Base-by-base conservation (phyloP, 2,888 invertebrate species). In the Ganaspis brasiliensis region DNA sequence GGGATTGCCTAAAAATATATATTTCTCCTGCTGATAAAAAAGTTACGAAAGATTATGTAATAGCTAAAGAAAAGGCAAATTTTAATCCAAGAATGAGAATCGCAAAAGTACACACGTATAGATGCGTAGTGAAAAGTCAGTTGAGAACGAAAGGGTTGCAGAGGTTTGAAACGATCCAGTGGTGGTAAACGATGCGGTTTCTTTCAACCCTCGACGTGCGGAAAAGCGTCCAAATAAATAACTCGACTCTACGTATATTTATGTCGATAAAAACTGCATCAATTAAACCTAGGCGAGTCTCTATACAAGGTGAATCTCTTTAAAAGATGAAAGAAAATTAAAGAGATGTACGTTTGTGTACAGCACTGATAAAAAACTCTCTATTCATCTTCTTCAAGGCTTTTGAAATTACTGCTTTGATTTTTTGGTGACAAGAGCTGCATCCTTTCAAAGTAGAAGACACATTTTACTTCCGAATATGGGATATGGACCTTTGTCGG, bases 121-220 rank as follows among this genome's bases (percentile, higher is more conserved):
- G 14, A 45, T n/a, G 4, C 12, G 12, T 19, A 40, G 59, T 63
- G 45, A 61, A 72, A 56, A 57, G 75, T 61, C 74, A 72, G 61
- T 40, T 63, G 40, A 21, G 14, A 78, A 72, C 77, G 73, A 67
- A 67, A 67, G 74, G 67, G 26, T 56, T 40, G 67, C 73, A 16
- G 77, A 45, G 76, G 81, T 78, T 76, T 76, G 80, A 82, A 83
- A 75, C 79, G 78, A 81, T 81, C 83, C 81, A 87, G 85, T 85
- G 83, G 81, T 84, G 86, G 87, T 89, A 89, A 90, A 86, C 89
- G 89, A 87, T 90, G 90, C 86, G 90, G 90, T 90, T 90, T 89
- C 89, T 89, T 90, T 90, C 88, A 89, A 85, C 80, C 79, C 80
- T 74, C 79, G 82, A 72, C 82, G 82, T 80, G 83, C 67, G 85